Percentiles rank a stretch among this genome's conserved stretches.
These are phyloP conservation scores for Paralvinella palmiformis DNA, from an alignment of 1,140 invertebrate species.

Conservation along the genomic window DNA sequence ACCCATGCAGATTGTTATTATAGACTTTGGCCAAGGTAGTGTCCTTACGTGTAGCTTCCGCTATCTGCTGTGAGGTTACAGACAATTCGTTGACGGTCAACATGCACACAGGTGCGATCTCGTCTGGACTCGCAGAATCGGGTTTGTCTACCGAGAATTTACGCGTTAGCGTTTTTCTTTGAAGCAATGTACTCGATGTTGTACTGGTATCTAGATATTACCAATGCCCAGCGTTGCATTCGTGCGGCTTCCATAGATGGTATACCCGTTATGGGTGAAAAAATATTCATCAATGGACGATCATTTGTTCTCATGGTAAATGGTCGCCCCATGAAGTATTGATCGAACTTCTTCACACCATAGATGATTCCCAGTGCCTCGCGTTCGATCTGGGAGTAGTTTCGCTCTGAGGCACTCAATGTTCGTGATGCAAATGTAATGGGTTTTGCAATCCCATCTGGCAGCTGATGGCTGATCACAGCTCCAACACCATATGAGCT, in stretches of 20 bases:
- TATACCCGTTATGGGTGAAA: conserved; percentile 3
- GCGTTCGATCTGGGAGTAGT: conserved; percentile 52
- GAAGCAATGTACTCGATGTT: neutral
- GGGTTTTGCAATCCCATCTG: conserved; percentile 34
- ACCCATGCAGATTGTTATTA: neutral
- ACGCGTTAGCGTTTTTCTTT: conserved; percentile 3
- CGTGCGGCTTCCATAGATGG: neutral
- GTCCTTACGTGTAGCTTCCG: too few relatives aligned
- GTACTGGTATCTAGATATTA: too few relatives aligned
- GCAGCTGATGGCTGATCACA: conserved; percentile 39
- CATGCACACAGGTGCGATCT: neutral
- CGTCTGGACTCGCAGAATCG: too few relatives aligned
- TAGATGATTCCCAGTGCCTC: conserved; percentile 50
- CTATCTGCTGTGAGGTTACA: conserved; percentile 2
- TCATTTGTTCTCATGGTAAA: conserved; percentile 53
- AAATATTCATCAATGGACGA: conserved; percentile 42
- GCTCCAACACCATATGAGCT: conserved; percentile 47
- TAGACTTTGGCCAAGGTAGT: neutral
- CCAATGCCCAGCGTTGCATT: too few relatives aligned
- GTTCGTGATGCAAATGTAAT: conserved; percentile 48
- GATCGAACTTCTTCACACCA: conserved; percentile 44
- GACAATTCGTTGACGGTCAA: neutral
- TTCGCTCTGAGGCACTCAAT: conserved; percentile 42
- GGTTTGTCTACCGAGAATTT: neutral
- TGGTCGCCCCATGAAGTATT: conserved; percentile 46